These are phyloP conservation scores for Hymenopus coronatus DNA, from an alignment of 2,888 invertebrate genomes.

Conservation along the genomic window DNA sequence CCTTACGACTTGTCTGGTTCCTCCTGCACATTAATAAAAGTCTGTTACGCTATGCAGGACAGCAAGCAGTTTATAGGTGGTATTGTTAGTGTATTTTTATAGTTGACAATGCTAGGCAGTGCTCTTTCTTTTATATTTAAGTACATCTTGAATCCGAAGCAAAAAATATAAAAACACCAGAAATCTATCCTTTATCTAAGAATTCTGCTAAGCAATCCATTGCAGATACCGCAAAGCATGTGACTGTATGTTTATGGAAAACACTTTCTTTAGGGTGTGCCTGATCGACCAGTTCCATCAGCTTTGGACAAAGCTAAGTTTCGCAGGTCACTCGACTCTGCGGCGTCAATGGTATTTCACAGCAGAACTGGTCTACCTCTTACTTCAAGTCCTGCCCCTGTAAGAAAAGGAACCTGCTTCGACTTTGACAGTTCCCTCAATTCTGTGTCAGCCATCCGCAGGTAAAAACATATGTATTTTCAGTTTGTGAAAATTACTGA, in stretches of 20 bases:
- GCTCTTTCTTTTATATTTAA: no score
- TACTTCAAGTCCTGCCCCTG: slow-evolving; percentile 83
- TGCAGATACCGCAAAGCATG: no score
- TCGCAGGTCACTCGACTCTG: slow-evolving; percentile 70
- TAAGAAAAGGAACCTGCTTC: slow-evolving; percentile 73
- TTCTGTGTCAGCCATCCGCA: slow-evolving; percentile 76
- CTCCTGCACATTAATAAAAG: no score
- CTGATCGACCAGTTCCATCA: slow-evolving; percentile 55
- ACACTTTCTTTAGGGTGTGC: background rate
- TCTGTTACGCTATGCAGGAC: no score
- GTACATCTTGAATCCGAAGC: no score
- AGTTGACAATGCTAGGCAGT: no score
- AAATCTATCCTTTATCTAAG: no score
- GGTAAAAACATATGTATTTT: slow-evolving; percentile 51
- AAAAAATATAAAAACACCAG: no score
- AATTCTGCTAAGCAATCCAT: no score
- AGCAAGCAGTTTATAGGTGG: no score
- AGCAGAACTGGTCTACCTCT: slow-evolving; percentile 76
- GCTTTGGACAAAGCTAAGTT: slow-evolving; percentile 70
- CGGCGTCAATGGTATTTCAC: slow-evolving; percentile 81
- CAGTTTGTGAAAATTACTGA: background rate
- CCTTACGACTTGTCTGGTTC: no score
- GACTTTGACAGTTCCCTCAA: slow-evolving; percentile 80
- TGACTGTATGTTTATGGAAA: background rate
- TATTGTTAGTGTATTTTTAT: no score